These are phyloP conservation scores for Melanotus villosus DNA, from an alignment of 2,888 invertebrate species.

Conservation along the genomic window DNA sequence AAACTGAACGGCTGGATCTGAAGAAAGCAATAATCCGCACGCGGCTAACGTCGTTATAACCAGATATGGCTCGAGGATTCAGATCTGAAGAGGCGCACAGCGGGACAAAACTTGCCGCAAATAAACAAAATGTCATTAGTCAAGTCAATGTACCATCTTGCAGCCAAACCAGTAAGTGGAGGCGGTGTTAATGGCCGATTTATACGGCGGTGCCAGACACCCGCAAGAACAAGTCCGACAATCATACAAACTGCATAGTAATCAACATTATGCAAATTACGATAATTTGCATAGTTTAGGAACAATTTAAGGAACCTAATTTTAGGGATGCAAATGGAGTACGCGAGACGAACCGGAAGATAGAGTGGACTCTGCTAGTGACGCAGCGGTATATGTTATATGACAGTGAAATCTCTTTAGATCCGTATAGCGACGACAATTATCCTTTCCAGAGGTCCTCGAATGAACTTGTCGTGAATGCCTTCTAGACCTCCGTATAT, in stretches of 20 bases:
- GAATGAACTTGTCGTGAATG: constrained; percentile 20
- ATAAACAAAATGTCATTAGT: constrained; percentile 65
- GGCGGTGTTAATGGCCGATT: constrained; percentile 66
- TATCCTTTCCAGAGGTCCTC: constrained; percentile 34
- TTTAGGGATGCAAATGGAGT: constrained; percentile 59
- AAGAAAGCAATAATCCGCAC: constrained; percentile 66
- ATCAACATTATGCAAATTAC: constrained; percentile 67
- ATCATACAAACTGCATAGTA: constrained; percentile 63
- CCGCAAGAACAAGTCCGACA: constrained; percentile 64
- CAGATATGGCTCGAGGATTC: constrained; percentile 58
- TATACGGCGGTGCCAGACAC: constrained; percentile 59
- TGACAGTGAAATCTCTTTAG: constrained; percentile 38
- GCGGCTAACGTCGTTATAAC: constrained; percentile 64
- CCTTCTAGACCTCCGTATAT: constrained; percentile 6
- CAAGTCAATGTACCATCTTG: constrained; percentile 56
- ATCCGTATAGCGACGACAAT: constrained; percentile 37
- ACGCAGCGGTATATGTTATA: constrained; percentile 58
- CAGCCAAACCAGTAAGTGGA: constrained; percentile 48
- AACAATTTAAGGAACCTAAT: constrained; percentile 65
- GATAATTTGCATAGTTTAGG: constrained; percentile 67
- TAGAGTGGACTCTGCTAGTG: constrained; percentile 61
- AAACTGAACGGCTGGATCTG: constrained; percentile 61
- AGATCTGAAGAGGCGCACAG: constrained; percentile 55
- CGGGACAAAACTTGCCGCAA: constrained; percentile 57
- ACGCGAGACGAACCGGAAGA: constrained; percentile 50